phyloP scores from a whole-genome alignment of 2,113 vertebrate genomes.

The Apistogramma diplotaenia region DNA sequence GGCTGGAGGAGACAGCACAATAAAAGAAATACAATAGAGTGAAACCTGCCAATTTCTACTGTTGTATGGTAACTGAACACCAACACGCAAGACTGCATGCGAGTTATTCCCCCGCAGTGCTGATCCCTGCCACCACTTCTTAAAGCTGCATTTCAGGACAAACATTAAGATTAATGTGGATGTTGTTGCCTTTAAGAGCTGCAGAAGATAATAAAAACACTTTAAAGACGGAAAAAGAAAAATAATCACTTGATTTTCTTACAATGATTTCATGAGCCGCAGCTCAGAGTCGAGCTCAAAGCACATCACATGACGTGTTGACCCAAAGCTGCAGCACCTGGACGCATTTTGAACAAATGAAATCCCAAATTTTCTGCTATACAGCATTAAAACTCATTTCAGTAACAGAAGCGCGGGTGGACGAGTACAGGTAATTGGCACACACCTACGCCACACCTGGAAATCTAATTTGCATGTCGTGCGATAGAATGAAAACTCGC shows the following conservation, averaged over 20 bases:
- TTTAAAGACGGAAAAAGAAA: no score
- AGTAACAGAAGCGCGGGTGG: accelerated
- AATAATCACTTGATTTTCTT: not conserved
- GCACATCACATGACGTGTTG: not conserved
- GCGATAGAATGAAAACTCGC: accelerated
- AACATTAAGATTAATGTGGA: not conserved
- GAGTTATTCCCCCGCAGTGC: not conserved
- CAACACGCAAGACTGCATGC: not conserved
- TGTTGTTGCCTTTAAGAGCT: not conserved
- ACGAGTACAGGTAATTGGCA: not conserved
- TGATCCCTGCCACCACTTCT: constrained; percentile 3
- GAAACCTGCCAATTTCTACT: constrained; percentile 25
- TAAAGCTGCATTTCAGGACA: not conserved
- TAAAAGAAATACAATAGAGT: constrained; percentile 21
- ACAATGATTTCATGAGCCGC: not conserved
- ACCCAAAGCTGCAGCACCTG: not conserved
- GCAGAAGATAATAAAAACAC: not conserved
- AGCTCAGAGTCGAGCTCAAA: accelerated
- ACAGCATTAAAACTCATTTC: not conserved
- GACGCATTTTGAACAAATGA: not conserved
- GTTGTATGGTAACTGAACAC: constrained; percentile 9
- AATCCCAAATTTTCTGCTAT: not conserved
- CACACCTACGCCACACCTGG: not conserved
- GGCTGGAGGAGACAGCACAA: constrained; percentile 21
- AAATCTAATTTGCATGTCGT: not conserved